A percentile compares a stretch with the other conserved stretches of the same genome.
phyloP scores from a whole-genome alignment of 2,113 vertebrate species.

The Seriola rivoliana region DNA sequence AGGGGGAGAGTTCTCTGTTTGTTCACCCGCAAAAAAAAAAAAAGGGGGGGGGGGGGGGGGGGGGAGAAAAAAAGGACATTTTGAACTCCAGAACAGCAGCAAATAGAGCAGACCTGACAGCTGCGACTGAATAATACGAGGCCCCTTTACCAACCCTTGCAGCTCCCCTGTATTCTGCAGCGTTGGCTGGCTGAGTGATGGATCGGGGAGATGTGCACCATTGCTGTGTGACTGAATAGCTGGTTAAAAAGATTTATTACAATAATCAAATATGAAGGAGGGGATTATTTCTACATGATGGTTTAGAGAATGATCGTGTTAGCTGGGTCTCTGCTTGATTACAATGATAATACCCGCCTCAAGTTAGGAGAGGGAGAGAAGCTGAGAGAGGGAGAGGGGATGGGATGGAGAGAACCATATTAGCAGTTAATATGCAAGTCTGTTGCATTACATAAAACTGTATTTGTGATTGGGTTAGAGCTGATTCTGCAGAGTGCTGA shows the following conservation, averaged over 20 bases:
- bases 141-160: constrained; percentile 21
- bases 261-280: constrained; percentile 83
- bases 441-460: constrained; percentile 68
- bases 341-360: constrained; percentile 79
- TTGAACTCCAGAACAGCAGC: constrained; percentile 52
- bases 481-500: constrained; percentile 40
- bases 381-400: constrained; percentile 21
- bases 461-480: constrained; percentile 66
- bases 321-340: constrained; percentile 78
- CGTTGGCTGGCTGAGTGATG: constrained; percentile 46
- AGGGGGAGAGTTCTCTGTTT: constrained; percentile 53
- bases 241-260: constrained; percentile 82
- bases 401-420: constrained; percentile 59
- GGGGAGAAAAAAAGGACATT: constrained; percentile 20
- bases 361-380: constrained; percentile 60
- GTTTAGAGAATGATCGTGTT: constrained; percentile 79
- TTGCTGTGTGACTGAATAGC: constrained; percentile 73
- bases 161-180: constrained; percentile 40
- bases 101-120: constrained; percentile 67
- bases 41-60: neutral
- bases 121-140: constrained; percentile 34
- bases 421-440: constrained; percentile 74
- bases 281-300: constrained; percentile 79
- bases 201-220: constrained; percentile 51
- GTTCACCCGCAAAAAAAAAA: constrained; percentile 22